A percentile compares a stretch with the other conserved stretches of the same genome.
These are phyloP conservation scores for Cladopsammia gracilis DNA, from an alignment of 64 coral and sea anemone genomes.

Conservation along the genomic window DNA sequence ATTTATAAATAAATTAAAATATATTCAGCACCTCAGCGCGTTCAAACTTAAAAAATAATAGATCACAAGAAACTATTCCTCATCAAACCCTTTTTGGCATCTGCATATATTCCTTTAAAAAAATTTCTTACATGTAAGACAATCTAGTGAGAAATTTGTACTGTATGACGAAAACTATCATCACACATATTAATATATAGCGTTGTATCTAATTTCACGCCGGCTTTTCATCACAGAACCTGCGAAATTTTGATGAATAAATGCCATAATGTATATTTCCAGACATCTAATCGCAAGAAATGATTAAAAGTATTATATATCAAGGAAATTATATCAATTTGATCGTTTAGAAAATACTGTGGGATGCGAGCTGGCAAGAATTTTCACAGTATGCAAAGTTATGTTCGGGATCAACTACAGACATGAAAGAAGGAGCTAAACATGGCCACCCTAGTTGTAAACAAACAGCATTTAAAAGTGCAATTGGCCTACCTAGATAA, in stretches of 20 bases:
- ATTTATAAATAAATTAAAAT: too few relatives aligned
- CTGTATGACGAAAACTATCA: not conserved
- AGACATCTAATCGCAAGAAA: slow-evolving; percentile 5
- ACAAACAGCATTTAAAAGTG: not conserved
- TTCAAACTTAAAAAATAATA: too few relatives aligned
- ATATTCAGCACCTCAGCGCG: too few relatives aligned
- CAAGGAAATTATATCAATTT: not conserved
- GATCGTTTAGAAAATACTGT: not conserved
- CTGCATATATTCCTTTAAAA: not conserved
- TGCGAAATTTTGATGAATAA: not conserved
- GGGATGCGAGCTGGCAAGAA: not conserved
- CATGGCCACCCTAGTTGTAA: not conserved
- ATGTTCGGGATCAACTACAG: too few relatives aligned
- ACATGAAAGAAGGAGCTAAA: not conserved
- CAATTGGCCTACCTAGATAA: not conserved
- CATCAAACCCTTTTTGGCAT: too few relatives aligned
- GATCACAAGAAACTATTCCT: too few relatives aligned
- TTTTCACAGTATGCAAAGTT: not conserved
- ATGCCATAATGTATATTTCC: not conserved
- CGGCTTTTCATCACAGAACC: not conserved
- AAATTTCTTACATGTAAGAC: not conserved
- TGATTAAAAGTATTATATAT: not conserved
- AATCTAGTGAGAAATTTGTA: not conserved
- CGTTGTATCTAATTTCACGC: not conserved
- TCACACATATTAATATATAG: not conserved